These are phyloP conservation scores for Campylomormyrus tamandua DNA, from an alignment of 2,113 vertebrate genomes.

Conservation along the genomic window DNA sequence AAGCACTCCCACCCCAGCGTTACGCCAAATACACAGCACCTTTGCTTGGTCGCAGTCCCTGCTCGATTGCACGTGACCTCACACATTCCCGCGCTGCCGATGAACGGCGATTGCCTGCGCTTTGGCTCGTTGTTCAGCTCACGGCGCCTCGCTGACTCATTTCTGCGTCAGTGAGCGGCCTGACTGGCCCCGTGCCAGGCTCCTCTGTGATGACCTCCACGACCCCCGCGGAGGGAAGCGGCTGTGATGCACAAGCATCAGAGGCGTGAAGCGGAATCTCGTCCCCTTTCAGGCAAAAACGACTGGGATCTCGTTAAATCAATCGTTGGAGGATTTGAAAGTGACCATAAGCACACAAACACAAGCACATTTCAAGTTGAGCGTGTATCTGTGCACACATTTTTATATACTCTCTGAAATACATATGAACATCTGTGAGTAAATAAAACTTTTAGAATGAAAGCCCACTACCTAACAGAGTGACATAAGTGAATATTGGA, in stretches of 20 bases:
- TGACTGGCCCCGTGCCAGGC: slow-evolving; percentile 31
- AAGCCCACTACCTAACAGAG: neutral
- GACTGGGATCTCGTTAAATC: neutral
- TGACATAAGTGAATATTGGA: neutral
- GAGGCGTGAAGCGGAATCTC: neutral
- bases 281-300: neutral
- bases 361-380: neutral
- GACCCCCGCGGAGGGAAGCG: neutral
- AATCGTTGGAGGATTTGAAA: neutral
- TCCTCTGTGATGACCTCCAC: slow-evolving; percentile 1
- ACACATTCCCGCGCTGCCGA: slow-evolving; percentile 21
- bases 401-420: neutral
- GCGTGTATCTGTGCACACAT: neutral
- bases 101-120: slow-evolving; percentile 39
- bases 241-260: neutral
- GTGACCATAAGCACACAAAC: neutral
- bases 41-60: slow-evolving; percentile 31
- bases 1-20: neutral
- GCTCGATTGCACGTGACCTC: slow-evolving; percentile 27
- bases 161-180: slow-evolving; percentile 50
- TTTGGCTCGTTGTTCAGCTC: slow-evolving; percentile 46
- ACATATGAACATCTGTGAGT: neutral
- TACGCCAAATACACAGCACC: slow-evolving; percentile 29
- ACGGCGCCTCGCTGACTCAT: slow-evolving; percentile 54
- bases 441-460: neutral